These are phyloP conservation scores for Merops nubicus DNA, from an alignment of 2,113 vertebrate species.

Conservation along the genomic window DNA sequence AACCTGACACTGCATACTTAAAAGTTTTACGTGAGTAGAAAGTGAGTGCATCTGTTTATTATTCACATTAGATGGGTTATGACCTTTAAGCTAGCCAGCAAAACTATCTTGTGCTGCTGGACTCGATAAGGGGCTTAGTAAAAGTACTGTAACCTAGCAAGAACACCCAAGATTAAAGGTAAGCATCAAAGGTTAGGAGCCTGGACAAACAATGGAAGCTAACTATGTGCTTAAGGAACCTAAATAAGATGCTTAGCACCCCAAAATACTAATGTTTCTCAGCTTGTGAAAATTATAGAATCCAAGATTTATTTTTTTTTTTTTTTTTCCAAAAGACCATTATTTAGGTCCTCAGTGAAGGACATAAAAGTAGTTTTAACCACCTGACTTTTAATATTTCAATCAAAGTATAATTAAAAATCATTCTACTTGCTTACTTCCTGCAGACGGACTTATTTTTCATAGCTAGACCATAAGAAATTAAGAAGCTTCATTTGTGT, in stretches of 20 bases:
- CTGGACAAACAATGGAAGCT: background rate
- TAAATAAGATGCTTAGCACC: background rate
- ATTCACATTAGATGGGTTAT: background rate
- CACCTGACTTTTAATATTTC: background rate
- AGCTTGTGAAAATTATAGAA: background rate
- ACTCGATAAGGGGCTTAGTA: background rate
- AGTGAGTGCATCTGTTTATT: background rate
- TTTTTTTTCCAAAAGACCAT: rapidly evolving
- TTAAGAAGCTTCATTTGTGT: background rate
- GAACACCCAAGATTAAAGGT: background rate
- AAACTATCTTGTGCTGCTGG: background rate
- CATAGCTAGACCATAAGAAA: background rate
- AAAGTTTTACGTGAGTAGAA: background rate
- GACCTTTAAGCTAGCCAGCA: background rate
- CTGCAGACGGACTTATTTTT: background rate
- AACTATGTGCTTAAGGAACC: background rate
- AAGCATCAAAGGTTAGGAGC: background rate
- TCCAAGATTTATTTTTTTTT: too few species aligned
- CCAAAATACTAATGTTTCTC: background rate
- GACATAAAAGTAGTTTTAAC: background rate
- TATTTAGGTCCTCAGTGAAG: background rate
- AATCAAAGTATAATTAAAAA: background rate
- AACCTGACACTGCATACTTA: background rate
- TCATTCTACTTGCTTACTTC: background rate
- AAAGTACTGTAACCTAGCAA: background rate